Conservation (phyloP, 1,140 invertebrate genomes). For the Dendroctonus valens region DNA sequence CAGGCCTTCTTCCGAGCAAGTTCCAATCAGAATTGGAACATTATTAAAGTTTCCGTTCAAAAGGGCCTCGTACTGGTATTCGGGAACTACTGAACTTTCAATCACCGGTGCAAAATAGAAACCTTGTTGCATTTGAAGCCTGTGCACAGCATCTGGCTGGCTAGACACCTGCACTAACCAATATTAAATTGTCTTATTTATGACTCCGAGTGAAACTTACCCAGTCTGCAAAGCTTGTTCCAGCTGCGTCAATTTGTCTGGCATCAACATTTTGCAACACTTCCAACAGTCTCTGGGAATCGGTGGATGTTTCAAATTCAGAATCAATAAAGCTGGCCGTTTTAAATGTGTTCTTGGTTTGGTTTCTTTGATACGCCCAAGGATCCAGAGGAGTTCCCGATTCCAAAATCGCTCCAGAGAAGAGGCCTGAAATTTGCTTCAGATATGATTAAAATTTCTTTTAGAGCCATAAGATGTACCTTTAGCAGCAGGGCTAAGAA, state of each 20-base stretch:
- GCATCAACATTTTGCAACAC: constrained; percentile 23
- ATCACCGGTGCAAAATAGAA: constrained; percentile 29
- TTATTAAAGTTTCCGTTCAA: constrained; percentile 28
- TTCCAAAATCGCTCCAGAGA: constrained; percentile 30
- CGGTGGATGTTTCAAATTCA: constrained; percentile 8
- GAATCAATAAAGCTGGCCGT: constrained; percentile 27
- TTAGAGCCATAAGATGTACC: neutral
- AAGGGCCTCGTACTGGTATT: constrained; percentile 26
- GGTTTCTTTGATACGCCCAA: constrained; percentile 33
- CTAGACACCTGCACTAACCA: constrained; percentile 10
- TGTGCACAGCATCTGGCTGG: neutral
- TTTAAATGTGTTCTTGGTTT: constrained; percentile 20
- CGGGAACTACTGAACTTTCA: constrained; percentile 32
- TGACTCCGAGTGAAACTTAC: neutral
- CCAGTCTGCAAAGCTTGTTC: constrained; percentile 7
- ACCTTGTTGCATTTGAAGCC: constrained; percentile 19
- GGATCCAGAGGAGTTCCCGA: constrained; percentile 30
- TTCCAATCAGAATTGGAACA: constrained; percentile 38
- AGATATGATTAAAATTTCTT: neutral
- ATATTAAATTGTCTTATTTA: neutral
- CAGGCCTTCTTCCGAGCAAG: constrained; percentile 36
- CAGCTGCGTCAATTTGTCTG: constrained; percentile 9
- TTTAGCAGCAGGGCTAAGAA: constrained; percentile 49
- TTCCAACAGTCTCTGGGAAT: constrained; percentile 16
- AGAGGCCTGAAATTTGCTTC: constrained; percentile 26